Evolutionary conservation across 2,888 invertebrate species (phyloP).

Genomic region (Drosophila nigritarsus): DNA sequence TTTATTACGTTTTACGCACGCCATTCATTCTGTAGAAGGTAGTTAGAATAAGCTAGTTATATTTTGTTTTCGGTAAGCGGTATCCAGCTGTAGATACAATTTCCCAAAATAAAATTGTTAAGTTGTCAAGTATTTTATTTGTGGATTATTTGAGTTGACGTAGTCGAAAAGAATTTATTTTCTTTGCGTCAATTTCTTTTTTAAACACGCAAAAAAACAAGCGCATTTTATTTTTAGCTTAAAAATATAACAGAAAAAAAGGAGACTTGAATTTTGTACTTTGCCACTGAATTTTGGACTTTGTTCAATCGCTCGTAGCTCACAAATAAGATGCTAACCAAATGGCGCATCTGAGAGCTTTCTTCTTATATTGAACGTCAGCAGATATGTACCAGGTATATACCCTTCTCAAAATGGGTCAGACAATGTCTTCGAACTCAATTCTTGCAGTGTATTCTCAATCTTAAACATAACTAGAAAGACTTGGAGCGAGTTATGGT

Average conservation of each 20-base stretch:
- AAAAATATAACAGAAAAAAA: constrained; percentile 8
- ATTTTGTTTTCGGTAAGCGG: not conserved
- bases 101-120: not conserved
- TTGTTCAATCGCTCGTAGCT: constrained; percentile 39
- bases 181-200: not conserved
- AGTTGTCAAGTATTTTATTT: not conserved
- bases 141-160: not conserved
- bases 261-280: constrained; percentile 19
- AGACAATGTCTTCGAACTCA: not conserved
- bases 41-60: not conserved
- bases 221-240: constrained; percentile 33
- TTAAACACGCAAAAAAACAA: not conserved
- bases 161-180: not conserved
- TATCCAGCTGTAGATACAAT: not conserved
- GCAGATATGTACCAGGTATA: constrained; percentile 9
- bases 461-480: not conserved
- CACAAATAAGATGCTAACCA: constrained; percentile 63
- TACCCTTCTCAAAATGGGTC: not conserved
- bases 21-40: constrained; percentile 19
- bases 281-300: constrained; percentile 60
- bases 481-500: not conserved
- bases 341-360: constrained; percentile 44
- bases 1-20: constrained; percentile 47
- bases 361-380: constrained; percentile 11
- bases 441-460: constrained; percentile 7